Evolutionary conservation across 1,140 invertebrate genomes (phyloP), one percentile per base, ranked within the genome.

Genomic region (Leptestheria dahalacensis): DNA sequence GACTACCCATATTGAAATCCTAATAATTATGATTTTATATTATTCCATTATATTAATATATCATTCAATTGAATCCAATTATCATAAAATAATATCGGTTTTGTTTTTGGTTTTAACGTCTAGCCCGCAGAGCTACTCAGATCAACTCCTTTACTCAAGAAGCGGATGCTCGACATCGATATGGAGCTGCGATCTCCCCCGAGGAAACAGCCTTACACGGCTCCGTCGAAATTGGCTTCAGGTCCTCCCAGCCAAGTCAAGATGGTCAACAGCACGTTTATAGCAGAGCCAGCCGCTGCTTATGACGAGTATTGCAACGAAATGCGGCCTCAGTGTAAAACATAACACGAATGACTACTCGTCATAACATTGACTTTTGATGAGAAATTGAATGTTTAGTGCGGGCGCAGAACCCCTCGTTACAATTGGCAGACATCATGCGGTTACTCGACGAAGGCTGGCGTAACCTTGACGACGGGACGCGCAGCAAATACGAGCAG

Each of bases 401-500:
- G 47, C 41, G 69, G 9, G 59, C 69, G 57, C 59, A 75, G 64
- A 66, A 70, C 51, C 70, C 73, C 41, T 63, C 66, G 2, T 65
- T 73, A 25, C 68, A 70, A 59, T 68, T 72, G 64, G 65, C 71
- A 1, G 68, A 72, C 62, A 64, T 74, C 25, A 74, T 74, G 20
- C 62, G 61, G 57, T 54, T 65, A 21, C 65, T 77, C 55, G 69
- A 68, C 46, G 57, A 67, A 33, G 61, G 64, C 11, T 77, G 76
- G 76, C 69, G 71, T 53, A 46, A 68, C 25, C 63, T 76, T 46
- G 65, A 69, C 1, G 63, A 69, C 1, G 70, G 74, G 51, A 71
- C 75, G 61, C 73, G 71, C 58, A 69, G 70, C 46, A 69, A 68
- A 65, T 77, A 74, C 61, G 66, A 71, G 61, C 69, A 72, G 59